These are phyloP conservation scores for Nephrocerus scutellatus DNA, from an alignment of 2,888 invertebrate species.

Conservation along the genomic window DNA sequence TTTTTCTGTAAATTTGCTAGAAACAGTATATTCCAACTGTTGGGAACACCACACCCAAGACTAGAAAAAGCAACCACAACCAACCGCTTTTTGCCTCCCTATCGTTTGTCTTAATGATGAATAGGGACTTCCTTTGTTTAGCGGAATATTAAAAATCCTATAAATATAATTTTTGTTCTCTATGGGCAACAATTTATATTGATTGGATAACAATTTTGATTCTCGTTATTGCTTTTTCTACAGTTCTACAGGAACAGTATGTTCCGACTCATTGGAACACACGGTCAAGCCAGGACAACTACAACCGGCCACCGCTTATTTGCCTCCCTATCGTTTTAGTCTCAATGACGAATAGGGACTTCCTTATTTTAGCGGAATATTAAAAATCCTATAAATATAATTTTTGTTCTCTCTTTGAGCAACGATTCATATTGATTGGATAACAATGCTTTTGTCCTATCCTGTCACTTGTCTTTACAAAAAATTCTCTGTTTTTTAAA, in stretches of 20 bases:
- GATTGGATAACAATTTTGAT: conserved; percentile 10
- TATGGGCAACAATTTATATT: conserved; percentile 10
- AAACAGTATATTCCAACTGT: too few species aligned
- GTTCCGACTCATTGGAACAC: too few species aligned
- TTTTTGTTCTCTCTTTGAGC: conserved; percentile 10
- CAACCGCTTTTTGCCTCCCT: conserved; percentile 1
- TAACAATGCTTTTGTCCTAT: conserved; percentile 8
- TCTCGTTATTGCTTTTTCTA: too few species aligned
- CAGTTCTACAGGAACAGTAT: too few species aligned
- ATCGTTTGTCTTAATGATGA: not conserved
- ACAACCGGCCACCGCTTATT: conserved; percentile 28
- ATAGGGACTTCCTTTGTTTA: conserved; percentile 22
- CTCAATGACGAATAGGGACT: conserved; percentile 33
- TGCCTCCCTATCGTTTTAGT: conserved; percentile 34
- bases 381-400: conserved; percentile 20
- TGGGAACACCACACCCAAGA: too few species aligned
- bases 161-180: conserved; percentile 8
- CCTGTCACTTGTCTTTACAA: not conserved
- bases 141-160: conserved; percentile 31
- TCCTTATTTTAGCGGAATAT: conserved; percentile 36
- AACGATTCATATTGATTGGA: conserved; percentile 6
- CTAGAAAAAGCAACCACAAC: too few species aligned
- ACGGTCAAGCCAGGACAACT: too few species aligned
- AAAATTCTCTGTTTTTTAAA: not conserved
- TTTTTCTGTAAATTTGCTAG: conserved; percentile 16